phyloP scores from a whole-genome alignment of 35 echinoderm and acorn worm species.

The Ophioderma brevispina region DNA sequence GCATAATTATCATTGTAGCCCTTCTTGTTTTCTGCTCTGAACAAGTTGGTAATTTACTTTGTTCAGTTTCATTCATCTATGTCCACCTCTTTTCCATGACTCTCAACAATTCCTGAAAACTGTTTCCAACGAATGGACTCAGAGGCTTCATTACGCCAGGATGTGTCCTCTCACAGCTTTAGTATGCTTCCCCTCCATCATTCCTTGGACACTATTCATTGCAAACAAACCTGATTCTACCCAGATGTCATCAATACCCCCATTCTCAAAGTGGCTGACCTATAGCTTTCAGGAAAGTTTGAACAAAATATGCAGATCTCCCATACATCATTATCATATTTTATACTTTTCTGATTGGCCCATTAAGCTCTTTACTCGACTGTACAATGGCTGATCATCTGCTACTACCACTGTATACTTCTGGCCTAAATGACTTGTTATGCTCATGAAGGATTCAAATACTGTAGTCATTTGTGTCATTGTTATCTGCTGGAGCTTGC shows the following conservation, averaged over 20 bases:
- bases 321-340: slow-evolving; percentile 4
- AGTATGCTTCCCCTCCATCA: slow-evolving; percentile 1
- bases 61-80: neutral
- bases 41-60: neutral
- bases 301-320: slow-evolving; percentile 22
- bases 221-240: slow-evolving; percentile 27
- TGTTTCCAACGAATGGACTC: neutral
- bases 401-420: slow-evolving; percentile 31
- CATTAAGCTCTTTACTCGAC: slow-evolving; percentile 39
- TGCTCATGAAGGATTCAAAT: slow-evolving; percentile 1
- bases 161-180: slow-evolving; percentile 3
- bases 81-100: neutral
- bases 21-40: neutral
- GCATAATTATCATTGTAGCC: neutral
- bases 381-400: slow-evolving; percentile 42
- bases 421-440: slow-evolving; percentile 24
- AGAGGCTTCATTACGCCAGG: neutral
- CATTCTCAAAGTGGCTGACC: neutral
- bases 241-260: neutral
- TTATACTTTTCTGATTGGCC: slow-evolving; percentile 15
- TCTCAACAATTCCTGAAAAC: neutral
- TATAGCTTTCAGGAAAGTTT: slow-evolving; percentile 36
- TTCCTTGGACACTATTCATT: neutral
- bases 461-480: slow-evolving; percentile 16
- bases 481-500: slow-evolving; percentile 30